Evolutionary conservation across 2,113 vertebrate species (phyloP).

Genomic region (Haemorhous mexicanus): DNA sequence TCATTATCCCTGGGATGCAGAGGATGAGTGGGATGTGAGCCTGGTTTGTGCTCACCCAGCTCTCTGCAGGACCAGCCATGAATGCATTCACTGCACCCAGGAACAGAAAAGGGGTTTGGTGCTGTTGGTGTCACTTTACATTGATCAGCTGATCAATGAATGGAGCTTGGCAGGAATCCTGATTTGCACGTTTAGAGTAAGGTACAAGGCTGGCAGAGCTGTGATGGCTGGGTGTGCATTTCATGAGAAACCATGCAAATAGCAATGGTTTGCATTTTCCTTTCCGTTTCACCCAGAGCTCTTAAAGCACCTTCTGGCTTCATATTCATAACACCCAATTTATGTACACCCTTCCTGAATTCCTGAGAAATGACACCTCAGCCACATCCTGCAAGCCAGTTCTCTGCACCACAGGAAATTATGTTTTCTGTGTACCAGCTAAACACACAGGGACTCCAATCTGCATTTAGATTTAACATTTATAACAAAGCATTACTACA

Average conservation of each 20-base stretch:
- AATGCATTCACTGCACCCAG: neutral
- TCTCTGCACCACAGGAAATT: neutral
- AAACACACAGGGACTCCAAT: neutral
- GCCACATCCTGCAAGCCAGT: neutral
- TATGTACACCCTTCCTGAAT: neutral
- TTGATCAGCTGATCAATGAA: neutral
- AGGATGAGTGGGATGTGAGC: neutral
- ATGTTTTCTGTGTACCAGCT: neutral
- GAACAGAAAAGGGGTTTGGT: neutral
- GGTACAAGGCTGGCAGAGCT: neutral
- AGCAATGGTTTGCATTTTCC: neutral
- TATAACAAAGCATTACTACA: neutral
- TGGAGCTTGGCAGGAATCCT: neutral
- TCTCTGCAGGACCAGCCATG: neutral
- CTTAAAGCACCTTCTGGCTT: neutral
- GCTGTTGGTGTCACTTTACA: neutral
- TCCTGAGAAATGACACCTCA: neutral
- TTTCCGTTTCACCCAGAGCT: neutral
- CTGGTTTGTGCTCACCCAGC: neutral
- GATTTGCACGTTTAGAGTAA: neutral
- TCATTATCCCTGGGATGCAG: neutral
- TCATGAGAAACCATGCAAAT: neutral
- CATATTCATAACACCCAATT: neutral
- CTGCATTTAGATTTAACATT: neutral
- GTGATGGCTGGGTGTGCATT: neutral